Base-by-base conservation (phyloP, 2,797 vertebrate genomes). In the Microcaecilia unicolor region DNA sequence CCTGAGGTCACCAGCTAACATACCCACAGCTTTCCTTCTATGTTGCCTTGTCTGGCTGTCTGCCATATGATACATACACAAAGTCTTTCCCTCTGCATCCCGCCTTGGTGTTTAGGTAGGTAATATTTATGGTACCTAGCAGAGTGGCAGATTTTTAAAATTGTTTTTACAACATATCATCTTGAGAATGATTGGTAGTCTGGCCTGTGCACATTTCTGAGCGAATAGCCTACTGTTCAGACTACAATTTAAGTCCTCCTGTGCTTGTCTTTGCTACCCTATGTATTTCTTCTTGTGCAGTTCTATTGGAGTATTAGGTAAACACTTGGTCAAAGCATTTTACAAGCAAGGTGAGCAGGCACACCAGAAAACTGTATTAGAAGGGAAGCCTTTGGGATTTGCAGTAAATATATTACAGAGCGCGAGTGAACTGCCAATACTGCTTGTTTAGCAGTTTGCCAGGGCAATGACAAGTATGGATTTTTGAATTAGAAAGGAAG, bases 381-480 rank as follows among this genome's bases (percentile, higher is more conserved):
- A 52, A 76, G 59, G 41, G 33, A 31, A 64, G 61, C 74, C 33
- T 1, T 61, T 67, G 78, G 72, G 76, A 75, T 76, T 76, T 76
- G 72, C 63, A 73, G 76, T 79, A 80, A 83, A 81, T 80, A 70
- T 62, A 77, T 82, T 83, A 76, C 57, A 65, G 71, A 78, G 72
- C 73, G 72, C 74, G 78, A 85, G 79, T 70, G 76, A 79, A 75
- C 81, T 86, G 80, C 77, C 71, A 6, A 84, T 86, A 84, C 64
- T 76, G 78, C 78, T 82, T 86, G 78, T 85, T 84, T 80, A 80
- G 82, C 78, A 83, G 77, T 83, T 83, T 83, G 66, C 74, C 69
- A 78, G 74, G 77, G 75, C 79, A 79, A 51, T 74, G 71, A 58
- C 61, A 67, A 12, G 51, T 83, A 84, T 84, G 61, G 83, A 83